These are phyloP conservation scores for Peromyscus melanophrys DNA, from an alignment of 2,797 vertebrate genomes.

Conservation along the genomic window DNA sequence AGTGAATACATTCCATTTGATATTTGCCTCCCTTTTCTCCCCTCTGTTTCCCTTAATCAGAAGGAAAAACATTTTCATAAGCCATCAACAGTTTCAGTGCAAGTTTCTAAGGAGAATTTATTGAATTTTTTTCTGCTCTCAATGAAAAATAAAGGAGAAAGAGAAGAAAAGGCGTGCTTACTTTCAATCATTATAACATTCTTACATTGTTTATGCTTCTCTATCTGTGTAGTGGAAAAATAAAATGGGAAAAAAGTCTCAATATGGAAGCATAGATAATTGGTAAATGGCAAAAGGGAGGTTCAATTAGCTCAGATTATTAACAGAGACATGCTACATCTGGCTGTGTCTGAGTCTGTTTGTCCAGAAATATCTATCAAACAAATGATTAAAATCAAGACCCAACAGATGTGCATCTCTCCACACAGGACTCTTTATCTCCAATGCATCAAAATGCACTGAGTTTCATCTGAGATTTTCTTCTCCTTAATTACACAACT, in stretches of 20 bases:
- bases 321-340: conserved; percentile 86
- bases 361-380: conserved; percentile 88
- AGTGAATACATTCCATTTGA: conserved; percentile 63
- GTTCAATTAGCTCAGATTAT: conserved; percentile 88
- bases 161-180: not conserved
- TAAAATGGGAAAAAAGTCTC: not conserved
- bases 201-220: conserved; percentile 73
- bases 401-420: conserved; percentile 82
- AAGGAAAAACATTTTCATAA: conserved; percentile 73
- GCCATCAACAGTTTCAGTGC: conserved; percentile 49
- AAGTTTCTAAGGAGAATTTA: conserved; percentile 71
- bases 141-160: conserved; percentile 26
- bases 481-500: conserved; percentile 57
- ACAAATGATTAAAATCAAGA: conserved; percentile 87
- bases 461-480: conserved; percentile 63
- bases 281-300: conserved; percentile 85
- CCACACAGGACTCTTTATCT: conserved; percentile 74
- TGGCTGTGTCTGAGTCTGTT: conserved; percentile 84
- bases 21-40: conserved; percentile 57
- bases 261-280: conserved; percentile 82
- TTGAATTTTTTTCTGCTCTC: conserved; percentile 70
- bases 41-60: conserved; percentile 55
- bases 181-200: conserved; percentile 79
- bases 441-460: conserved; percentile 70
- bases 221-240: conserved; percentile 57